phyloP scores from a whole-genome alignment of 2,113 vertebrate species.

The Cavia porcellus region DNA sequence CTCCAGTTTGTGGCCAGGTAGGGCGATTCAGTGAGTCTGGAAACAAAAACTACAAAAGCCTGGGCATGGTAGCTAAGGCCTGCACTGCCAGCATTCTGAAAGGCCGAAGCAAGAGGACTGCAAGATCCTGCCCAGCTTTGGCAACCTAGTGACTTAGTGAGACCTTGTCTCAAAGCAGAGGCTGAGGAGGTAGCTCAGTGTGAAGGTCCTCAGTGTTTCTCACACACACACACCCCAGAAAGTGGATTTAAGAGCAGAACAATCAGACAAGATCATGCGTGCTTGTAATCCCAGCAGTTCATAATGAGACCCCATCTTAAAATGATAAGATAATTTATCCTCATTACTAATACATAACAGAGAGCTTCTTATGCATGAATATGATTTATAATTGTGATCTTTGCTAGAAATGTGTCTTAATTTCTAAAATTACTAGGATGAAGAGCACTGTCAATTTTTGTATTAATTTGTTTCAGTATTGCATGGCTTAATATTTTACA shows the following conservation, averaged over 20 bases:
- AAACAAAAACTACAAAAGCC: neutral
- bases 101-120: neutral
- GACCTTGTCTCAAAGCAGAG: neutral
- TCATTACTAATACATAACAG: neutral
- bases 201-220: neutral
- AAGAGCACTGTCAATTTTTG: conserved; percentile 86
- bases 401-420: conserved; percentile 32
- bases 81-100: neutral
- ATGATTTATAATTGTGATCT: neutral
- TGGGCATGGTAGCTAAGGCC: neutral
- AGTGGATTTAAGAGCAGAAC: neutral
- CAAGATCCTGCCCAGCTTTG: neutral
- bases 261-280: neutral
- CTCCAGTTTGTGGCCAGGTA: neutral
- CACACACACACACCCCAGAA: neutral
- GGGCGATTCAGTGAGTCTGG: neutral
- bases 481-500: neutral
- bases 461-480: conserved; percentile 61
- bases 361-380: conserved; percentile 19
- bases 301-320: neutral
- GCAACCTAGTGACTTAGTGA: neutral
- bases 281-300: neutral
- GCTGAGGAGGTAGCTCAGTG: neutral
- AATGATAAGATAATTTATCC: neutral
- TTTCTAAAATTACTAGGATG: conserved; percentile 29